Percentiles rank a stretch among this genome's conserved stretches.
Conservation (phyloP, 2,888 invertebrate species). For the Matsumyia berberina region DNA sequence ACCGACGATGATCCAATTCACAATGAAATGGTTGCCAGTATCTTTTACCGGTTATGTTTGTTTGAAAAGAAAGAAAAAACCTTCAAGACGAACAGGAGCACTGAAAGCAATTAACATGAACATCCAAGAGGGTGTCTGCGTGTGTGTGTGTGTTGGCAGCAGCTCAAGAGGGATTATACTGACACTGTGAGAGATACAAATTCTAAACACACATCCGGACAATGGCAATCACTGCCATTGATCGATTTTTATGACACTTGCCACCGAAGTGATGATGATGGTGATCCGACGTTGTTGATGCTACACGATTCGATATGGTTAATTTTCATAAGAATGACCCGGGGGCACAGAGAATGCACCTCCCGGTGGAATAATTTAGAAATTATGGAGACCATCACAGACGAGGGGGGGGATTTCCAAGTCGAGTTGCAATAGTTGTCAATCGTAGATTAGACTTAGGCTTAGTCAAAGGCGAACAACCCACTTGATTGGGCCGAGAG, state of each 20-base stretch:
- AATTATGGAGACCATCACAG: slow-evolving; percentile 29
- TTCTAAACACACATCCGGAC: slow-evolving; percentile 51
- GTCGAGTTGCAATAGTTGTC: slow-evolving; percentile 58
- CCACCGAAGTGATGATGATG: slow-evolving; percentile 60
- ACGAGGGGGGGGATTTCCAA: slow-evolving; percentile 16
- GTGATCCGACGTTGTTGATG: slow-evolving; percentile 68
- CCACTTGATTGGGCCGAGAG: slow-evolving; percentile 20
- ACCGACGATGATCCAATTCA: slow-evolving; percentile 51
- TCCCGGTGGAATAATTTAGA: slow-evolving; percentile 42
- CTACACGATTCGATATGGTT: slow-evolving; percentile 68
- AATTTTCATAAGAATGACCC: slow-evolving; percentile 65
- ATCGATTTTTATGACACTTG: slow-evolving; percentile 73
- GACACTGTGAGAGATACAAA: slow-evolving; percentile 7
- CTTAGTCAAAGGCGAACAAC: slow-evolving; percentile 20
- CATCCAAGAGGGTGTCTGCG: slow-evolving; percentile 16
- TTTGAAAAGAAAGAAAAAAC: neutral
- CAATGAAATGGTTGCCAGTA: slow-evolving; percentile 37
- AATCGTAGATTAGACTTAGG: slow-evolving; percentile 60
- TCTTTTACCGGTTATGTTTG: slow-evolving; percentile 34
- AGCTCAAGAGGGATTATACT: slow-evolving; percentile 9
- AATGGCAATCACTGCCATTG: slow-evolving; percentile 62
- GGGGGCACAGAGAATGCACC: slow-evolving; percentile 5
- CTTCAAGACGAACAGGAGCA: slow-evolving; percentile 52
- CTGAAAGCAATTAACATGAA: slow-evolving; percentile 41
- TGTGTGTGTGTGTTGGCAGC: too few species aligned